A percentile compares a stretch with the other conserved stretches of the same genome.
Conservation (phyloP, 2,113 vertebrate species). For the Perognathus longimembris region DNA sequence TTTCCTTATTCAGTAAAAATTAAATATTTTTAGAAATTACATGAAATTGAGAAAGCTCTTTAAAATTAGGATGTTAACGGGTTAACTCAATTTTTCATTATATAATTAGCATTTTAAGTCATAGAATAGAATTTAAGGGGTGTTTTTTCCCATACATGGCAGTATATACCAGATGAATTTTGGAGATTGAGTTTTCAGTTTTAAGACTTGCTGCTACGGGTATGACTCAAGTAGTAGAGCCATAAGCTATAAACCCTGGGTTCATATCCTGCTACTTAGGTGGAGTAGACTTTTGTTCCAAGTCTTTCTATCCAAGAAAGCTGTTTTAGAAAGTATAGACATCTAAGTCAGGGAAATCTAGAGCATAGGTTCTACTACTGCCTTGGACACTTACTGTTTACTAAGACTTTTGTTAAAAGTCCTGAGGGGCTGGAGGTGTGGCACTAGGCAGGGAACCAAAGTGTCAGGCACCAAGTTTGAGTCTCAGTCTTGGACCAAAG, state of each 20-base stretch:
- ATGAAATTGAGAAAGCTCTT: neutral
- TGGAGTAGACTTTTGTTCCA: neutral
- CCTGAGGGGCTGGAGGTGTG: neutral
- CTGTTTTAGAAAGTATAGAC: neutral
- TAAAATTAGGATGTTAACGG: slow-evolving; percentile 38
- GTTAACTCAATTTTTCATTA: neutral
- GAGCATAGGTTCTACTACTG: neutral
- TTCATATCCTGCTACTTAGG: no score
- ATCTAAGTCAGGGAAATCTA: neutral
- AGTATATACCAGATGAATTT: neutral
- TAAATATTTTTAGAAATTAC: neutral
- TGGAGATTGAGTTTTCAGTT: neutral
- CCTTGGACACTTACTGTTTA: neutral
- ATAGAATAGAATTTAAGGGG: slow-evolving; percentile 7
- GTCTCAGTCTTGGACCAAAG: no score
- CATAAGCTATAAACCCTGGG: no score
- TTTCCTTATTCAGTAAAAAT: neutral
- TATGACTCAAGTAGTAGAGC: no score
- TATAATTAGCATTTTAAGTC: neutral
- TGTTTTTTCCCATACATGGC: fast-evolving
- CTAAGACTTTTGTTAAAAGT: neutral
- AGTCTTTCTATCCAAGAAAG: neutral
- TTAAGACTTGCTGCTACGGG: neutral
- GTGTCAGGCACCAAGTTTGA: no score
- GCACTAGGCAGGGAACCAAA: no score